Evolutionary conservation across 2,113 vertebrate genomes (phyloP).

Genomic region (Vulpes vulpes): DNA sequence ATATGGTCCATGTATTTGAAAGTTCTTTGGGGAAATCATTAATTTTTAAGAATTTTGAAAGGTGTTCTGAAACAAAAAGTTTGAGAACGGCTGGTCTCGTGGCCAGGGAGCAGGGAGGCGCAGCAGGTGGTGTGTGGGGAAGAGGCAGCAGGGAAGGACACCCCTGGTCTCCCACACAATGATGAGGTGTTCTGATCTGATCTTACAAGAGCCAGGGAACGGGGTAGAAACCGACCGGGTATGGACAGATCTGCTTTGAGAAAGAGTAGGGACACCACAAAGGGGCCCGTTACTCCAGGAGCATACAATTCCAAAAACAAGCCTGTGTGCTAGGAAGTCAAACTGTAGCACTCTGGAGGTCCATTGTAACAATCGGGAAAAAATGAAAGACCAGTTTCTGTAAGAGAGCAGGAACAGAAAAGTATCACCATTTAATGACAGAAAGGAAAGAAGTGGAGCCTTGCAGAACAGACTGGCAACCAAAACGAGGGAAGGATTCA

Average conservation of each 20-base stretch:
- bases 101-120: accelerated
- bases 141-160: neutral
- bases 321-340: slow-evolving; percentile 76
- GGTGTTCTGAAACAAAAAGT: neutral
- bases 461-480: slow-evolving; percentile 62
- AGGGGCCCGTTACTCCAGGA: neutral
- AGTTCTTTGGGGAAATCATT: neutral
- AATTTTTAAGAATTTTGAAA: slow-evolving; percentile 21
- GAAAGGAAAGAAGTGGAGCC: slow-evolving; percentile 14
- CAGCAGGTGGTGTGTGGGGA: neutral
- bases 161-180: neutral
- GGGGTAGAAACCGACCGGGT: neutral
- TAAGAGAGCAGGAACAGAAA: slow-evolving; percentile 23
- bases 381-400: slow-evolving; percentile 43
- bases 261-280: neutral
- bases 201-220: neutral
- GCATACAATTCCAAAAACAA: neutral
- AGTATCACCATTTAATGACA: slow-evolving; percentile 41
- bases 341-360: neutral
- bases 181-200: neutral
- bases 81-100: neutral
- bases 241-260: neutral
- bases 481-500: neutral
- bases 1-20: neutral
- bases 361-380: neutral